These are phyloP conservation scores for Synanceia verrucosa DNA, from an alignment of 2,797 vertebrate genomes.

Conservation along the genomic window DNA sequence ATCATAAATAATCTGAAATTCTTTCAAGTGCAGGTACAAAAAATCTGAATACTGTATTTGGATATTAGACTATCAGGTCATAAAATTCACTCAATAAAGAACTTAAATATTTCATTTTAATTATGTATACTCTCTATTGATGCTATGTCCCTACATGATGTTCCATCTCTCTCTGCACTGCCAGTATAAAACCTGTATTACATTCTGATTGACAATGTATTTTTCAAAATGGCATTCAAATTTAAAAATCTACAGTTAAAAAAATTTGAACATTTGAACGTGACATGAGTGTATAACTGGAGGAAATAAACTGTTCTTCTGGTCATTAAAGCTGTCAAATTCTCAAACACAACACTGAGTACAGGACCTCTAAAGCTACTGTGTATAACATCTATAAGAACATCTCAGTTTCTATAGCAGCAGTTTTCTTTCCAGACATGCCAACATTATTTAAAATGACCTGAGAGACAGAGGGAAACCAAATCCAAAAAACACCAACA, in stretches of 20 bases:
- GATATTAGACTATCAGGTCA: no score
- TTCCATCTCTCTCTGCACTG: neutral
- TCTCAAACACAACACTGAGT: neutral
- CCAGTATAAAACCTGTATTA: neutral
- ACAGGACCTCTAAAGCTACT: neutral
- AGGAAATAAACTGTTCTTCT: no score
- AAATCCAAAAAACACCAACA: neutral
- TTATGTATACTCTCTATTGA: neutral
- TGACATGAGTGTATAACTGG: no score
- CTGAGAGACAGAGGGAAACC: neutral
- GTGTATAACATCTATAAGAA: neutral
- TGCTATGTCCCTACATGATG: neutral
- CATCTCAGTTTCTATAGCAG: neutral
- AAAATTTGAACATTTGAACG: no score
- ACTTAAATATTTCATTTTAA: no score
- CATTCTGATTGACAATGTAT: no score
- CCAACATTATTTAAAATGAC: neutral
- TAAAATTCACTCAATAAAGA: no score
- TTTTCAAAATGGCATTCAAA: no score
- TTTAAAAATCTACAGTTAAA: no score
- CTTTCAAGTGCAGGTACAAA: neutral
- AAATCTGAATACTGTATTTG: no score
- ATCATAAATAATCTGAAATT: neutral
- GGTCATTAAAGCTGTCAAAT: no score
- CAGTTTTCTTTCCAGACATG: neutral